Conservation (phyloP, 2,888 invertebrate genomes). For the Oscheius onirici region DNA sequence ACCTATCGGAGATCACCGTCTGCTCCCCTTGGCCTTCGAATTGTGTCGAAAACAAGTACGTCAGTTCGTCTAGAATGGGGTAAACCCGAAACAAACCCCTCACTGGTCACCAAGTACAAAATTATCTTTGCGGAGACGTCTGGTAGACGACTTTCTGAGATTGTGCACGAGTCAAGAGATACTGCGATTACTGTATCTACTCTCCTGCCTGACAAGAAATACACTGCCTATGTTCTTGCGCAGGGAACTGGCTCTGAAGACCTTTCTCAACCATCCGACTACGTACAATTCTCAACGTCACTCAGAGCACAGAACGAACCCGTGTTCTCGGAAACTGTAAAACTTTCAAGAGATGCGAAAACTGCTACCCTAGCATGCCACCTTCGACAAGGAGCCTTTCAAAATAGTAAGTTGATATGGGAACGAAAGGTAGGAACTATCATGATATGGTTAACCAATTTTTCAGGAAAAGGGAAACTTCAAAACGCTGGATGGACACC, state of each 20-base stretch:
- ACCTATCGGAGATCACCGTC: constrained; percentile 59
- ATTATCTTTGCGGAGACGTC: constrained; percentile 33
- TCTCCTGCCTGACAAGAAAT: constrained; percentile 36
- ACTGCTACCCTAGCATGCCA: constrained; percentile 35
- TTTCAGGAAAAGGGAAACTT: constrained; percentile 20
- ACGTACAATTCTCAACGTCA: constrained; percentile 35
- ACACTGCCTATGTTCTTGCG: constrained; percentile 44
- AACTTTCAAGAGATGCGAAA: constrained; percentile 24
- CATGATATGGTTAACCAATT: neutral
- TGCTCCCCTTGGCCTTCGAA: constrained; percentile 43
- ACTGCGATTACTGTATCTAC: constrained; percentile 13
- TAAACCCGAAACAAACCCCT: constrained; percentile 30
- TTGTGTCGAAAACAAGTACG: constrained; percentile 12
- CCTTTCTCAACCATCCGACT: constrained; percentile 37
- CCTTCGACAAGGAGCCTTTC: constrained; percentile 24
- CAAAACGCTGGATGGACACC: neutral
- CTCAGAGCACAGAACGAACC: neutral
- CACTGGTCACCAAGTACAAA: constrained; percentile 35
- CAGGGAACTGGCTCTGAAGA: constrained; percentile 17
- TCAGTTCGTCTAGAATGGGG: constrained; percentile 38
- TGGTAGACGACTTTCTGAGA: constrained; percentile 1
- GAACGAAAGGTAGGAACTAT: constrained; percentile 27
- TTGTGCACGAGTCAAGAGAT: constrained; percentile 29
- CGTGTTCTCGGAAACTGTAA: constrained; percentile 26
- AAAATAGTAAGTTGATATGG: constrained; percentile 35